Evolutionary conservation across 2,797 vertebrate species (phyloP).

Genomic region (Gila robusta): DNA sequence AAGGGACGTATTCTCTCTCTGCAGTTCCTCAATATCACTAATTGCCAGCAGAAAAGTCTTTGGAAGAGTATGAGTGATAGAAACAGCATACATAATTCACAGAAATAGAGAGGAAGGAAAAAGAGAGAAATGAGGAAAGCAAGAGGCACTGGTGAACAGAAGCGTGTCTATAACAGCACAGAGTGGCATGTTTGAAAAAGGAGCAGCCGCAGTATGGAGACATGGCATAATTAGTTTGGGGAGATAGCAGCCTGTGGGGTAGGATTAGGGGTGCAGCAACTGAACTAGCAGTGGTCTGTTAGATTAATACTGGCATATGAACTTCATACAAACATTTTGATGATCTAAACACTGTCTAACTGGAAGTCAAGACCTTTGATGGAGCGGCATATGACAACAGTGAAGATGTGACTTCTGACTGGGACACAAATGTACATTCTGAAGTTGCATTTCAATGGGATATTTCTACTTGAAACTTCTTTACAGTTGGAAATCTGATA

Average conservation of each 20-base stretch:
- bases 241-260: slow-evolving; percentile 53
- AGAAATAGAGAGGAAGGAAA: slow-evolving; percentile 52
- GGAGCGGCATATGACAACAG: slow-evolving; percentile 17
- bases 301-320: slow-evolving; percentile 51
- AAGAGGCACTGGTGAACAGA: slow-evolving; percentile 53
- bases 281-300: slow-evolving; percentile 49
- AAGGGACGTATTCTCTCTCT: slow-evolving; percentile 36
- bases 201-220: slow-evolving; percentile 31
- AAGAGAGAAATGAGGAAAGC: slow-evolving; percentile 53
- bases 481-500: background rate
- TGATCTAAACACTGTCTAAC: slow-evolving; percentile 19
- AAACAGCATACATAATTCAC: slow-evolving; percentile 65
- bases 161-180: slow-evolving; percentile 39
- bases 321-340: slow-evolving; percentile 56
- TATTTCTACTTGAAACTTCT: background rate
- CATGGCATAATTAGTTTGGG: slow-evolving; percentile 63
- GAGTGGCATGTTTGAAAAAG: slow-evolving; percentile 49
- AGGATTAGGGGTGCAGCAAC: slow-evolving; percentile 59
- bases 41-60: slow-evolving; percentile 59
- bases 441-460: background rate
- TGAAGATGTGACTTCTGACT: slow-evolving; percentile 48
- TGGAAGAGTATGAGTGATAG: slow-evolving; percentile 60
- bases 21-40: slow-evolving; percentile 57
- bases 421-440: background rate
- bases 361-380: slow-evolving; percentile 30